Conservation (phyloP, 2,797 vertebrate genomes). For the Macropus fuliginosus region DNA sequence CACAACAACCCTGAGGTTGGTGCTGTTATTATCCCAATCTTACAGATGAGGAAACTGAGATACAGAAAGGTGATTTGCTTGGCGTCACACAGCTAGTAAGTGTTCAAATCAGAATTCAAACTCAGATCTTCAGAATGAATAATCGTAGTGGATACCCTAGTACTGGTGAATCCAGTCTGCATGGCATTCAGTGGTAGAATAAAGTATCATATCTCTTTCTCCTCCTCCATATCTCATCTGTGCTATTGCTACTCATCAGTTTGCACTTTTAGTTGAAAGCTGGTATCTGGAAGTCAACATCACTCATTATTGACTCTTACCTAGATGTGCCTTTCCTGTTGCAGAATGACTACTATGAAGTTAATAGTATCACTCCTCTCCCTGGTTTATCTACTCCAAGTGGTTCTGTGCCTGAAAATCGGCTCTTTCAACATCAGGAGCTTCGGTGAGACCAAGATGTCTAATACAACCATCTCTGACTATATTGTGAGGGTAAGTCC, state of each 20-base stretch:
- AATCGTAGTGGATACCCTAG: neutral
- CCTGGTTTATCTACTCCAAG: conserved; percentile 63
- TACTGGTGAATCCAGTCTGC: neutral
- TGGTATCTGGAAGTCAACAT: neutral
- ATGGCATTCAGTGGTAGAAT: neutral
- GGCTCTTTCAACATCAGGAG: conserved; percentile 84
- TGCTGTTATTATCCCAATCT: neutral
- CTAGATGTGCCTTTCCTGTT: neutral
- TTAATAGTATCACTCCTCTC: conserved; percentile 37
- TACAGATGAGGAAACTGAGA: neutral
- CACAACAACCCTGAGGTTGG: neutral
- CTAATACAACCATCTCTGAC: conserved; percentile 78
- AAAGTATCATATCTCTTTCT: neutral
- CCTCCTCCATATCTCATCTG: neutral
- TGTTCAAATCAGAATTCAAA: neutral
- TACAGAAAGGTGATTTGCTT: neutral
- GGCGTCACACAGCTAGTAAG: neutral
- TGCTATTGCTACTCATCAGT: neutral
- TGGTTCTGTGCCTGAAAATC: conserved; percentile 70
- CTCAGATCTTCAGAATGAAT: neutral
- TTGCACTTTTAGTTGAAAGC: neutral
- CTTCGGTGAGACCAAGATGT: conserved; percentile 84
- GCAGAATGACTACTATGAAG: conserved; percentile 67
- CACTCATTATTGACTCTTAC: neutral
- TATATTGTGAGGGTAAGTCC: conserved; percentile 82